Evolutionary conservation across 2,113 vertebrate genomes (phyloP).

Genomic region (Sylvia atricapilla): DNA sequence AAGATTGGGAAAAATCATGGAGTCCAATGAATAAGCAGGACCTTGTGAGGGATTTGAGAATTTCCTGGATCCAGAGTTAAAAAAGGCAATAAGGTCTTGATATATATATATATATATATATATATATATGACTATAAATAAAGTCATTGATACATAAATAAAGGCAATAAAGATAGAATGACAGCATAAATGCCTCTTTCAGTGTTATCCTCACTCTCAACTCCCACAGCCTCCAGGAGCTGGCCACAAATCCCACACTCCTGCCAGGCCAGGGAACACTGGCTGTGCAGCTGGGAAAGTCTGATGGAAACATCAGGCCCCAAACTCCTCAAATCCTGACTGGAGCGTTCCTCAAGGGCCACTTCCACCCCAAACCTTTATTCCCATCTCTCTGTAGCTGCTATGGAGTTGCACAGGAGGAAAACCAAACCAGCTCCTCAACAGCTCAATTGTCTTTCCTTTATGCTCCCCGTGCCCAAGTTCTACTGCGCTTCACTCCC

Average conservation of each 20-base stretch:
- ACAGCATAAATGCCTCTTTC: background rate
- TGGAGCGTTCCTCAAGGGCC: background rate
- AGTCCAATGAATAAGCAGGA: background rate
- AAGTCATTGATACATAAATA: rapidly evolving
- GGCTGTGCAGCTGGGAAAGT: background rate
- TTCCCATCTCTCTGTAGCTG: background rate
- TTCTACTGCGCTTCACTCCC: background rate
- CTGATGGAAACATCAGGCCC: background rate
- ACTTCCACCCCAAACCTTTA: background rate
- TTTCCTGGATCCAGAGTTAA: background rate
- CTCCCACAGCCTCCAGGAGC: background rate
- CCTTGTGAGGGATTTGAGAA: background rate
- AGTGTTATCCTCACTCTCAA: background rate
- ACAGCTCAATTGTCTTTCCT: background rate
- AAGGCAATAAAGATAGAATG: background rate
- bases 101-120: too few relatives aligned
- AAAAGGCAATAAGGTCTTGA: background rate
- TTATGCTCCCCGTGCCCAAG: background rate
- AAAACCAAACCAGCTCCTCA: background rate
- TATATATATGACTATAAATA: background rate
- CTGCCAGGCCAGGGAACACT: background rate
- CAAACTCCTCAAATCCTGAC: background rate
- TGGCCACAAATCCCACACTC: background rate
- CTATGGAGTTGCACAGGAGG: background rate
- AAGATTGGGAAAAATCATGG: background rate